Base-by-base conservation (phyloP, 2,113 vertebrate genomes). In the Rhinoderma darwinii region DNA sequence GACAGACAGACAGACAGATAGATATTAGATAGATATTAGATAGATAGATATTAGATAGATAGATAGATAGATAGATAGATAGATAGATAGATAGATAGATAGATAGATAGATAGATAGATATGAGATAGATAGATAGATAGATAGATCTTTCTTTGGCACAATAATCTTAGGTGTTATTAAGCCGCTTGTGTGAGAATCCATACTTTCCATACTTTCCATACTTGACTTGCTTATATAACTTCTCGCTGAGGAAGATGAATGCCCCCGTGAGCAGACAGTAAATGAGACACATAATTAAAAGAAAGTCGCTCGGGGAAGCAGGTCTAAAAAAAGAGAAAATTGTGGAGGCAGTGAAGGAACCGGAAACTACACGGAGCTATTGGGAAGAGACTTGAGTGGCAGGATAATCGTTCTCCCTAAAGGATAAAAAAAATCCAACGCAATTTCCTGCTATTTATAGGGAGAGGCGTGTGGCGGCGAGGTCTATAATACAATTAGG, bases 361-460 rank as follows among this genome's bases (percentile, higher is more conserved):
- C 79, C 56, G 79, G 79, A 82, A 82, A 63, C 56, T n/a, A 41
- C 79, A n/a, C 9, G 4, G 35, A 66, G 79, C 56, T 63, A 44
- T 82, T 44, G 44, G 79, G 79, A 43, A 82, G 37, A 66, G 79
- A 41, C 18, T 11, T 63, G 79, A 82, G 79, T 82, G 79, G 79
- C 79, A 82, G 79, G 25, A 66, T 82, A 82, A 82, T 82, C 79
- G 22, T 35, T 82, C 66, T 63, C 79, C 56, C 59, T 82, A 63
- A 61, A 82, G 79, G 56, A 43, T 22, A 72, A 72, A 17, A 39
- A 37, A 66, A 63, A 63, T 44, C 35, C 56, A 82, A 43, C 39
- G 59, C 79, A 63, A 82, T 82, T 82, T 82, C n/a, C 79, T 82
- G 37, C 79, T 82, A 82, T 82, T 82, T 82, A 82, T 82, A 82